Evolutionary conservation across 2,888 invertebrate genomes (phyloP).

Genomic region (Capitulum mitella): DNA sequence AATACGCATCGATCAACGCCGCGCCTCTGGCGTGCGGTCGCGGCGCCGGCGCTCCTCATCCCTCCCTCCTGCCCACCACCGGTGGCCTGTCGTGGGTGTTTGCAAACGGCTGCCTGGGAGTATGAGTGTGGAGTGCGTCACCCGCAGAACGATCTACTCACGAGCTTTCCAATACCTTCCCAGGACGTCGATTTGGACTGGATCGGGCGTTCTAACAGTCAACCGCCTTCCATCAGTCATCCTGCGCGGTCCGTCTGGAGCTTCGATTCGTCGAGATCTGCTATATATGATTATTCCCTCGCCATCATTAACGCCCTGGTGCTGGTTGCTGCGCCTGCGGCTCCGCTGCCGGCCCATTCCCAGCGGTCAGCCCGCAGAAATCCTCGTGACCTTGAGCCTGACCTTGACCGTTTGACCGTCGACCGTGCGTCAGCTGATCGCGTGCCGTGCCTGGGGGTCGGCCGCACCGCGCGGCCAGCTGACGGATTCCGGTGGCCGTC

Average conservation of each 20-base stretch:
- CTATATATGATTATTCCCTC: not conserved
- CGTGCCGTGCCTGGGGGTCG: too few relatives aligned
- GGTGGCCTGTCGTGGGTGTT: not conserved
- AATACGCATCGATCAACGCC: too few relatives aligned
- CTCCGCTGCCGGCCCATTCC: too few relatives aligned
- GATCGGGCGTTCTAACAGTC: not conserved
- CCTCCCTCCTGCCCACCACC: not conserved
- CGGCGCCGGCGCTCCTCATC: too few relatives aligned
- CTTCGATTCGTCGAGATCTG: not conserved
- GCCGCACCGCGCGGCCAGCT: too few relatives aligned
- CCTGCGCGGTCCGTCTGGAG: not conserved
- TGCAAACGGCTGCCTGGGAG: not conserved
- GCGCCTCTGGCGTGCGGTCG: too few relatives aligned
- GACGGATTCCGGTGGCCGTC: too few relatives aligned
- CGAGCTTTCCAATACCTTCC: not conserved
- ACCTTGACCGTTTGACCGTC: not conserved
- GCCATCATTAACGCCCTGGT: not conserved
- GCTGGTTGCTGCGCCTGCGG: too few relatives aligned
- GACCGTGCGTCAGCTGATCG: too few relatives aligned
- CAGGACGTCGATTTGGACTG: not conserved
- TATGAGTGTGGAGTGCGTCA: too few relatives aligned
- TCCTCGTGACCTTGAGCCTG: not conserved
- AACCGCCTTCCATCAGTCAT: too few relatives aligned
- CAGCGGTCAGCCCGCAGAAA: not conserved
- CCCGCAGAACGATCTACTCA: not conserved